phyloP scores from a whole-genome alignment of 2,113 vertebrate species.

The Triplophysa tibetana region DNA sequence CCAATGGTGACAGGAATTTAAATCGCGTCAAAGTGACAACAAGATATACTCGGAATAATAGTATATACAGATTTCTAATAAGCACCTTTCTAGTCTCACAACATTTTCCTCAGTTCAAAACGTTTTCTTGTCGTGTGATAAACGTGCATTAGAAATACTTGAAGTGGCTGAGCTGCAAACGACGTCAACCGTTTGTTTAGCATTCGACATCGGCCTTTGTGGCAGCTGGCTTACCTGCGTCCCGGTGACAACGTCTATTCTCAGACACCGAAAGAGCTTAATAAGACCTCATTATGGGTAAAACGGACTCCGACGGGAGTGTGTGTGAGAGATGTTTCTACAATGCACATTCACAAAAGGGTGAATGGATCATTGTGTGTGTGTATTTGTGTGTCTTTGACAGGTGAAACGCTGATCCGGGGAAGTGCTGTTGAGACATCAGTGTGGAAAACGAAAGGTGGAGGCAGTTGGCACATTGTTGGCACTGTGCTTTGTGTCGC shows the following conservation, averaged over 20 bases:
- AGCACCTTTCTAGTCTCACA: constrained; percentile 49
- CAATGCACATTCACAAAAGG: constrained; percentile 72
- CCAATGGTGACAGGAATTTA: constrained; percentile 68
- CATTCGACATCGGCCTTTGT: background rate
- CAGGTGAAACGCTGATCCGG: constrained; percentile 70
- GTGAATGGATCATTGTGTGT: constrained; percentile 66
- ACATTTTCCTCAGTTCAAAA: constrained; percentile 31
- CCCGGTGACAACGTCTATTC: constrained; percentile 70
- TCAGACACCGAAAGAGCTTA: constrained; percentile 63
- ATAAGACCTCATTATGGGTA: constrained; percentile 70
- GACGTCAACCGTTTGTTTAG: constrained; percentile 37
- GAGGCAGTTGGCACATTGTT: constrained; percentile 17
- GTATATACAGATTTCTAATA: constrained; percentile 73
- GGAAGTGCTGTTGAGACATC: constrained; percentile 62
- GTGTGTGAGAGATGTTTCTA: constrained; percentile 60
- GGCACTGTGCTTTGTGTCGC: constrained; percentile 4
- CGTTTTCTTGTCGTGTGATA: constrained; percentile 52
- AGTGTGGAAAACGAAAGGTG: background rate
- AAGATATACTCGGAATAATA: constrained; percentile 75
- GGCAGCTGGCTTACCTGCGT: constrained; percentile 66
- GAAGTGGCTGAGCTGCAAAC: constrained; percentile 45
- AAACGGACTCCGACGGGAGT: constrained; percentile 31
- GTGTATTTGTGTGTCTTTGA: constrained; percentile 62
- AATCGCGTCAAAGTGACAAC: constrained; percentile 68
- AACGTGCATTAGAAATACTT: constrained; percentile 61